Evolutionary conservation across 2,797 vertebrate genomes (phyloP).

Genomic region (Gambelia wislizenii): DNA sequence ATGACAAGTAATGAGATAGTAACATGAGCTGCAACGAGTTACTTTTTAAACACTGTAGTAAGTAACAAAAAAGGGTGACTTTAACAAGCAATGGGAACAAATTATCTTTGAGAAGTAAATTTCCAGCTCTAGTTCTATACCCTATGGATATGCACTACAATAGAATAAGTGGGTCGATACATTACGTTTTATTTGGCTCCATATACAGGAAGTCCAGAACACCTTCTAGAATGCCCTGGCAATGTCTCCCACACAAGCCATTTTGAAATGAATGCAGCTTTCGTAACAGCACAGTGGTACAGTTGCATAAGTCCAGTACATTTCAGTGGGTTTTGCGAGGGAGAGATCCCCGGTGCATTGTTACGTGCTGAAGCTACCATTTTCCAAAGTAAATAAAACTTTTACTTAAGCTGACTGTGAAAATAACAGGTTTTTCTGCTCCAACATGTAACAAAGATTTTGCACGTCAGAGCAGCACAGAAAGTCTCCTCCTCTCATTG

Average conservation of each 20-base stretch:
- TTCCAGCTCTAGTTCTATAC: background rate
- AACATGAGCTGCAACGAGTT: too few species aligned
- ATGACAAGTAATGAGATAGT: too few species aligned
- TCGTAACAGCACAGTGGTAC: background rate
- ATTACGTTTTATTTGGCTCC: background rate
- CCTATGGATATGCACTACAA: background rate
- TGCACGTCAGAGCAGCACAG: background rate
- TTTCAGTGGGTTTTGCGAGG: background rate
- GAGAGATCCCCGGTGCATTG: background rate
- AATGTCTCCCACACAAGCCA: slow-evolving; percentile 11
- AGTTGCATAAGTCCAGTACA: background rate
- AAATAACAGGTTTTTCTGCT: slow-evolving; percentile 29
- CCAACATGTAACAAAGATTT: background rate
- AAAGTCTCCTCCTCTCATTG: slow-evolving; percentile 6
- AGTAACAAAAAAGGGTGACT: too few species aligned
- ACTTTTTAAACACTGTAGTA: too few species aligned
- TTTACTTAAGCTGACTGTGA: slow-evolving; percentile 12
- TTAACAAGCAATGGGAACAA: too few species aligned
- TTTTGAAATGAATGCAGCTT: background rate
- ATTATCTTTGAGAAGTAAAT: too few species aligned
- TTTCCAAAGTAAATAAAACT: slow-evolving; percentile 25
- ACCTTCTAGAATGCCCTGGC: background rate
- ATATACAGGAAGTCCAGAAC: background rate
- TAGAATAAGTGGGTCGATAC: background rate
- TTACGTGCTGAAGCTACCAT: background rate